Conservation (phyloP, 2,888 invertebrate species). For the Chrysomela aeneicollis region DNA sequence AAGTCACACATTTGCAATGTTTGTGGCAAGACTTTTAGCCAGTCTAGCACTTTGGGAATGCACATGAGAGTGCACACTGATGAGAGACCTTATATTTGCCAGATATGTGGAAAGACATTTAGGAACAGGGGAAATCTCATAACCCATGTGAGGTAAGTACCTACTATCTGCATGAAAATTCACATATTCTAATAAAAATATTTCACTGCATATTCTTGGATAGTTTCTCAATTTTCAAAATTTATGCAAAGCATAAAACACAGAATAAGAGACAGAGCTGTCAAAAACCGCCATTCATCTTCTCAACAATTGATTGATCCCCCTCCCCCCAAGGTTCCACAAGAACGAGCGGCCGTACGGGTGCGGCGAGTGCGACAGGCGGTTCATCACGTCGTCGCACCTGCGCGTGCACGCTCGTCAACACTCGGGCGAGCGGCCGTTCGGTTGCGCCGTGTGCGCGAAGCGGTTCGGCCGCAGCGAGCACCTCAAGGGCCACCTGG, state of each 20-base stretch:
- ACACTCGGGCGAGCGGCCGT: constrained; percentile 51
- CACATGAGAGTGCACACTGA: constrained; percentile 51
- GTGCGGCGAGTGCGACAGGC: constrained; percentile 50
- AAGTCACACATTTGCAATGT: constrained; percentile 60
- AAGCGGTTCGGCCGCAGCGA: constrained; percentile 65
- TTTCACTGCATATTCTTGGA: too few species aligned
- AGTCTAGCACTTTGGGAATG: constrained; percentile 47
- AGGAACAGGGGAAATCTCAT: constrained; percentile 51
- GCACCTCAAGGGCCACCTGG: constrained; percentile 64
- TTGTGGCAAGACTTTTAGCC: constrained; percentile 52
- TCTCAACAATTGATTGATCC: not conserved
- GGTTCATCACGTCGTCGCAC: constrained; percentile 54
- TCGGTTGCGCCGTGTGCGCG: constrained; percentile 64
- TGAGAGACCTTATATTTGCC: constrained; percentile 49
- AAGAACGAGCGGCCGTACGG: constrained; percentile 49
- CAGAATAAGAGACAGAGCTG: too few species aligned
- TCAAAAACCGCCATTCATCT: constrained; percentile 5
- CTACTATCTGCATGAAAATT: not conserved
- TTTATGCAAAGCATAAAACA: too few species aligned
- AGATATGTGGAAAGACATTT: constrained; percentile 49
- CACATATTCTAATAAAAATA: too few species aligned
- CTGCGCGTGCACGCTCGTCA: constrained; percentile 52
- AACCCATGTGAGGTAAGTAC: constrained; percentile 47
- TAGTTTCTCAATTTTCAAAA: too few species aligned
- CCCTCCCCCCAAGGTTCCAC: constrained; percentile 53